These are phyloP conservation scores for Apoderus coryli DNA, from an alignment of 2,888 invertebrate genomes.

Conservation along the genomic window DNA sequence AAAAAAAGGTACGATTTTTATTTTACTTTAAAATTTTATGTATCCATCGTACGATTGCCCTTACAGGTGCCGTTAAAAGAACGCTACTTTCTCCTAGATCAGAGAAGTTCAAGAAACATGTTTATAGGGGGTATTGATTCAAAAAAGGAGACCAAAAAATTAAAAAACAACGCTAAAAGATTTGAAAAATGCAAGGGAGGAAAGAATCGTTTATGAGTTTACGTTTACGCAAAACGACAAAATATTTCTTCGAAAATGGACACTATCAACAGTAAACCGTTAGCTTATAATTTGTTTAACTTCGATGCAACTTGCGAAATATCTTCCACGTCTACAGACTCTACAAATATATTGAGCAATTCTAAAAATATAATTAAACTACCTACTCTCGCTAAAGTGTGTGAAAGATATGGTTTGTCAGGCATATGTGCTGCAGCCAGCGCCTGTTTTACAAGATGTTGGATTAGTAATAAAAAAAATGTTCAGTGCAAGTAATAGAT, in stretches of 20 bases:
- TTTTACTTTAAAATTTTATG: conserved; percentile 6
- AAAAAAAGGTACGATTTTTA: conserved; percentile 6
- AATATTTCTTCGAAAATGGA: too few species aligned
- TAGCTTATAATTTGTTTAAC: neutral
- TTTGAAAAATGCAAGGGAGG: conserved; percentile 5
- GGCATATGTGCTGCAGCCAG: too few species aligned
- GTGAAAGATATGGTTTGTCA: too few species aligned
- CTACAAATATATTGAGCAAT: too few species aligned
- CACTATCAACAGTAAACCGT: too few species aligned
- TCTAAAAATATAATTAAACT: too few species aligned
- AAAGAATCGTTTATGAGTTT: neutral
- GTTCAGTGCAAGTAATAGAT: too few species aligned
- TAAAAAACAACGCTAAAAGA: too few species aligned
- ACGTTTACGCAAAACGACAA: conserved; percentile 5
- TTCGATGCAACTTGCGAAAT: conserved; percentile 2
- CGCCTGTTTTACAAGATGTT: too few species aligned
- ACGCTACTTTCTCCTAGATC: conserved; percentile 2
- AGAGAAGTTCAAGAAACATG: conserved; percentile 2
- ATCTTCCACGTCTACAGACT: conserved; percentile 1
- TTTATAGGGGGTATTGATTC: conserved; percentile 1
- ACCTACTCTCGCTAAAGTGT: too few species aligned
- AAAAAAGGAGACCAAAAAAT: neutral
- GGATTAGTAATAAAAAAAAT: too few species aligned
- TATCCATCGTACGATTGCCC: conserved; percentile 6
- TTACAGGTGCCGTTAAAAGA: conserved; percentile 6